Evolutionary conservation across 2,888 invertebrate species (phyloP), one percentile per base, ranked within the genome.

Genomic region (Lasioglossum vierecki): DNA sequence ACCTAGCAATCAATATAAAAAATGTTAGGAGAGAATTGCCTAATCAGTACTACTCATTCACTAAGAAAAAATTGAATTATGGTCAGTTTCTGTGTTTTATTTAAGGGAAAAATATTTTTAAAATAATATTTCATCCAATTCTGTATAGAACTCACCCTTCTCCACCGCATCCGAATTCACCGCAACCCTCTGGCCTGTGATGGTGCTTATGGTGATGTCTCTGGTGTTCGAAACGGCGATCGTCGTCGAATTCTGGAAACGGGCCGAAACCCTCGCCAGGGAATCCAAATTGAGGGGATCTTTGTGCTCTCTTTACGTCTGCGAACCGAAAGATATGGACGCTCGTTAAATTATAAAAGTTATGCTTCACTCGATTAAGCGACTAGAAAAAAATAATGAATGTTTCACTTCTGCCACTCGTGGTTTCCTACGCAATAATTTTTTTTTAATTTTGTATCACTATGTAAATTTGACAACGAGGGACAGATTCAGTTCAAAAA

Each of bases 281-380:
- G 53, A 91, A 79, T 53, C 90, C 90, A 18, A 84, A 90, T 68
- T 89, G 86, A 0, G 92, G 91, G 18, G 92, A 92, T 70, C 92
- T 82, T 78, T 88, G 85, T 11, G 81, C 66, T 57, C 92, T 90
- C 2, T 57, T 74, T 39, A 9, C 35, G 8, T 63, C 90, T 86
- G 3, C 1, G 6, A 44, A 49, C 2, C 6, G 2, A 68, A 68
- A 41, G 22, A 3, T 53, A 3, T 6, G 2, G 18, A 18, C 2
- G 8, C 18, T n/a, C 57, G 11, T 4, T 26, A 13, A 68, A 22
- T 9, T 39, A 1, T 66, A 15, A 39, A 2, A 8, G 0, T 22
- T 35, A 26, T 13, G 22, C 18, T 2, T 18, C 18, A 49, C 30
- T 30, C 1, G 30, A 30, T 30, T 30, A 30, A 30, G 30, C 30